Conservation (phyloP, 1,140 invertebrate genomes). For the Aleiodes sp. region DNA sequence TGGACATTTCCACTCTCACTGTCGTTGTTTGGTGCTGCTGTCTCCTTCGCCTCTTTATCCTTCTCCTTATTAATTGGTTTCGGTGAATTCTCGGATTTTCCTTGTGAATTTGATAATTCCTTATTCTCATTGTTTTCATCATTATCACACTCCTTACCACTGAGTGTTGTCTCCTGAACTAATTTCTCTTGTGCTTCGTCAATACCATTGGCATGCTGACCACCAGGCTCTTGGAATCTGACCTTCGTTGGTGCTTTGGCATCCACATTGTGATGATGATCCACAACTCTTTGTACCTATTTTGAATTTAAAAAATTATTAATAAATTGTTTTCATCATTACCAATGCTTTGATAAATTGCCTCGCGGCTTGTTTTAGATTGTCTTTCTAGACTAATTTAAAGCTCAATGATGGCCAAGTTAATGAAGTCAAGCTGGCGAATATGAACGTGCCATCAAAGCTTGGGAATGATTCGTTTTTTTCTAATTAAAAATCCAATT, state of each 20-base stretch:
- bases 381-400: conserved; percentile 44
- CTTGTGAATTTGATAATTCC: conserved; percentile 40
- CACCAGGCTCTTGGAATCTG: conserved; percentile 81
- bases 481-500: not conserved
- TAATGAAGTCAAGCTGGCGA: conserved; percentile 55
- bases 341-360: not conserved
- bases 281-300: conserved; percentile 91
- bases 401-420: conserved; percentile 54
- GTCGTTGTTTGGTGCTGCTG: conserved; percentile 52
- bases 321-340: not conserved
- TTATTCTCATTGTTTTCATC: conserved; percentile 40
- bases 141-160: conserved; percentile 42
- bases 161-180: conserved; percentile 46
- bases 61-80: conserved; percentile 56
- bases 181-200: conserved; percentile 53
- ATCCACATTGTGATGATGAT: conserved; percentile 82
- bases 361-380: not conserved
- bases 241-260: conserved; percentile 84
- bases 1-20: conserved; percentile 47
- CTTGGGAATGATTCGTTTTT: conserved; percentile 45
- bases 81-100: conserved; percentile 49
- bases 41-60: conserved; percentile 55
- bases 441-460: conserved; percentile 62
- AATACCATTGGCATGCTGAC: conserved; percentile 46
- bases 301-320: not conserved